Percentiles rank a stretch among this genome's conserved stretches.
phyloP scores from a whole-genome alignment of 2,888 invertebrate species.

The Meloe dianella region DNA sequence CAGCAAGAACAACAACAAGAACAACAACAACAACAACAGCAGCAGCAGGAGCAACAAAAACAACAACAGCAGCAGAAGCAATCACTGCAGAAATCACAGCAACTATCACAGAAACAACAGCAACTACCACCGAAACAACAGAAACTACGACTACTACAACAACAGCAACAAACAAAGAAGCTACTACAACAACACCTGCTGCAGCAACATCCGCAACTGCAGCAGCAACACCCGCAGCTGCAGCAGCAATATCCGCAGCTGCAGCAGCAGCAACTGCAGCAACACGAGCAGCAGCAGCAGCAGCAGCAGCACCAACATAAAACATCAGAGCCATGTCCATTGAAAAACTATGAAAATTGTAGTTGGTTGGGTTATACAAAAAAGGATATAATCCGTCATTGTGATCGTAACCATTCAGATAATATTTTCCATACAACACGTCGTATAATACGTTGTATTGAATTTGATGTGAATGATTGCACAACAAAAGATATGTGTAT shows the following conservation, averaged over 20 bases:
- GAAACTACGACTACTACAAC: no score
- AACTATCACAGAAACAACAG: background rate
- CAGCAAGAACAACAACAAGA: no score
- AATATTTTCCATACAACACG: background rate
- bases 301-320: background rate
- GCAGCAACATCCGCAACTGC: no score
- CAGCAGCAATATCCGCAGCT: background rate
- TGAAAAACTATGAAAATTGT: background rate
- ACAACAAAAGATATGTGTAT: background rate
- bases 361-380: background rate
- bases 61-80: background rate
- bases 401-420: background rate
- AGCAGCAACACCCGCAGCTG: no score
- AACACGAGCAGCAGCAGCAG: background rate
- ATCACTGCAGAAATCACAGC: no score
- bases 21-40: no score
- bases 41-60: background rate
- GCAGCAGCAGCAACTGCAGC: background rate
- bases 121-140: no score
- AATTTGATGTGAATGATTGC: background rate
- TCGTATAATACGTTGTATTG: background rate
- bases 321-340: background rate
- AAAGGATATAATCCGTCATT: background rate
- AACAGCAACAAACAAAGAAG: no score
- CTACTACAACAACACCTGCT: background rate